These are phyloP conservation scores for Gallinago nigripennis DNA, from an alignment of 2,797 vertebrate species.

Conservation along the genomic window DNA sequence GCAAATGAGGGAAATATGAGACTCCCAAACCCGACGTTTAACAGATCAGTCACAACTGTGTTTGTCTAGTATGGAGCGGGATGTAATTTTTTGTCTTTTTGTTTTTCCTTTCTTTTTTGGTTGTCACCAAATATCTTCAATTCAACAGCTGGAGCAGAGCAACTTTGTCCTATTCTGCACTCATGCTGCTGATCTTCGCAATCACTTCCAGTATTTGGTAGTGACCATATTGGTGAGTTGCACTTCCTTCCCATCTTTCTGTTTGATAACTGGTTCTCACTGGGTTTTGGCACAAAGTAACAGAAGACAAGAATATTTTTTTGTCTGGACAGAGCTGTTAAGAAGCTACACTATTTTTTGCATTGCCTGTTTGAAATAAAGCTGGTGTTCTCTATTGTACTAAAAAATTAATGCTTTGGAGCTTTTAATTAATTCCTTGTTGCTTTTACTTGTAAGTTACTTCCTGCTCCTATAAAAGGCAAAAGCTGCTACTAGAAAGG, in stretches of 20 bases:
- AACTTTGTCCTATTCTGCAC: constrained; percentile 97
- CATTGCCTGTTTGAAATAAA: background rate
- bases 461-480: background rate
- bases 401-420: background rate
- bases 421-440: background rate
- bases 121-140: background rate
- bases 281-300: background rate
- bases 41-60: background rate
- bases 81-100: background rate
- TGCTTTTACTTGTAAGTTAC: background rate
- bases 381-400: background rate
- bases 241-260: background rate
- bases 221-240: constrained; percentile 92
- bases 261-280: background rate
- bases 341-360: background rate
- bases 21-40: background rate
- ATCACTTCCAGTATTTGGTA: constrained; percentile 93
- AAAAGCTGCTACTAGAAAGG: background rate
- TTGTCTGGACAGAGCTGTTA: background rate
- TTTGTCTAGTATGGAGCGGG: background rate
- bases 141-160: constrained; percentile 89
- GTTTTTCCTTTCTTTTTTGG: background rate
- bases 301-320: background rate
- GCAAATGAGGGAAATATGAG: background rate
- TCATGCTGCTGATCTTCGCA: constrained; percentile 85